Conservation (phyloP, 1,140 invertebrate species). For the Philotrypesis tridentata region DNA sequence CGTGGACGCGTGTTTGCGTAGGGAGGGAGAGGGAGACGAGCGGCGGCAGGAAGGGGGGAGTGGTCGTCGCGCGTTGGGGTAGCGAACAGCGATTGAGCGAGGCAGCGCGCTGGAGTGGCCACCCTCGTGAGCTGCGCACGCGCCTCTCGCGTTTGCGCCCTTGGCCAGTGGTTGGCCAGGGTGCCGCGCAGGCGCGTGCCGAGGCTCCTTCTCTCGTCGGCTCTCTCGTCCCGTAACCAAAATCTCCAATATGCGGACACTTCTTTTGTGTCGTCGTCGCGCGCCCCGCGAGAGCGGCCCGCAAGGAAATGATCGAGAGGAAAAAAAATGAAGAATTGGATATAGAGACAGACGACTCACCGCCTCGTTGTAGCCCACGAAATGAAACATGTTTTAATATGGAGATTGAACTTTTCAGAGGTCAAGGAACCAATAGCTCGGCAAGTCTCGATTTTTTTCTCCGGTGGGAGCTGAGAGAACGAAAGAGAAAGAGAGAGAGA, state of each 20-base stretch:
- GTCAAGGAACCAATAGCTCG: background rate
- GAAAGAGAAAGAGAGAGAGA: background rate
- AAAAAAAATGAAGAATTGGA: background rate
- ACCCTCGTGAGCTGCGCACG: conserved; percentile 25
- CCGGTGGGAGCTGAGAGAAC: no score
- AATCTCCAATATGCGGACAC: background rate
- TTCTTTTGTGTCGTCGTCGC: background rate
- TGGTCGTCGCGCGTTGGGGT: conserved; percentile 35
- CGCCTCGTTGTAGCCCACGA: background rate
- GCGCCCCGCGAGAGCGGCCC: no score
- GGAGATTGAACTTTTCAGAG: background rate
- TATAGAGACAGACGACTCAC: background rate
- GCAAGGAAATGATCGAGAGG: background rate
- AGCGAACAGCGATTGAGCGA: background rate
- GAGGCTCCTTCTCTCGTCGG: background rate
- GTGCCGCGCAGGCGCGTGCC: background rate
- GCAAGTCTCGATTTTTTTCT: background rate
- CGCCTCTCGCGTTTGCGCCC: background rate
- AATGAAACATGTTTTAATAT: background rate
- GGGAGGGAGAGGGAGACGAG: no score
- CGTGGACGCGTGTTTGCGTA: background rate
- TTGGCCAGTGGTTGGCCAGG: background rate
- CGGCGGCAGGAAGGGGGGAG: background rate
- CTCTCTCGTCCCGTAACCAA: background rate
- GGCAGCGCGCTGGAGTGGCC: background rate